Base-by-base conservation (phyloP, 2,888 invertebrate genomes). In the Alsophila aescularia region DNA sequence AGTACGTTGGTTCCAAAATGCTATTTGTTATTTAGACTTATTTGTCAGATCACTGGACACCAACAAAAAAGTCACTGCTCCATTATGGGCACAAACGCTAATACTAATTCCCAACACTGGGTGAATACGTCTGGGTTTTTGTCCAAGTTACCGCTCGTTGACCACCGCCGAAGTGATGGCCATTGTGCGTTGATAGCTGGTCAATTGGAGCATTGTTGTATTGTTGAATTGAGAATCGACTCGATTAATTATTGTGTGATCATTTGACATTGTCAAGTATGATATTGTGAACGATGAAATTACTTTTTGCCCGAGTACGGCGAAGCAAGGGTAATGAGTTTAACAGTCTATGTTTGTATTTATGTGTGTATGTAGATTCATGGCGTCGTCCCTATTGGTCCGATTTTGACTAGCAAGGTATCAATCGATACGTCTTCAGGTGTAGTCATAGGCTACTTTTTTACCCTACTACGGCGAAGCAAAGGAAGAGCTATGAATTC, bases 1-100 rank as follows among this genome's bases (percentile, higher is more conserved):
- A 18, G 31, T 42, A 51, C 13, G 27, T 35, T 15, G 35, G n/a
- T 32, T 42, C 9, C 35, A 43, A 52, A 41, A 8, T 32, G 9
- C 9, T 39, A 35, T 51, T 39, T 43, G 42, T 43, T n/a, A 41
- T 2, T 60, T 70, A 73, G 66, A 70, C 75, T 70, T 72, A 75
- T 77, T 77, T 77, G 57, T 63, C 75, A 71, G 71, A 50, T 64
- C 67, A 72, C 55, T 77, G 70, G 59, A 15, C 69, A 67, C 60
- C 60, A 18, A 75, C 70, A 75, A 72, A 56, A 41, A 50, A 39
- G 34, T 56, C 60, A 63, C 67, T 59, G 34, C 41, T 7, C 61
- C 52, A 56, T 62, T 68, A 71, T 69, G 59, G 62, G 55, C 58
- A 45, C 29, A 47, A 5, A 8, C 10, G 14, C 9, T n/a, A n/a